Evolutionary conservation across 2,113 vertebrate genomes (phyloP).

Genomic region (Petaurus breviceps): DNA sequence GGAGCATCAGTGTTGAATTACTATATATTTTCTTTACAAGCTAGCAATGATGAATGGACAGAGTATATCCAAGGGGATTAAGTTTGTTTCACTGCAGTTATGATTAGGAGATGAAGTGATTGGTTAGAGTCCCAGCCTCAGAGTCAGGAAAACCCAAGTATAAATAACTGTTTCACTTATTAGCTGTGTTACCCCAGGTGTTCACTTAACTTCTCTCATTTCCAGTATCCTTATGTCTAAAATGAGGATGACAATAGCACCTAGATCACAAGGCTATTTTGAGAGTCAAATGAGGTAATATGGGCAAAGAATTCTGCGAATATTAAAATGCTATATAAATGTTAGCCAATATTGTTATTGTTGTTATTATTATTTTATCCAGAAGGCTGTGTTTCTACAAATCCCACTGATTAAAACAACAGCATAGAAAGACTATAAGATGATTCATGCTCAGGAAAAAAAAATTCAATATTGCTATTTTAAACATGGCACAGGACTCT

Average conservation of each 20-base stretch:
- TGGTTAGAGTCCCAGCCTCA: neutral
- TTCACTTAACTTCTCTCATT: neutral
- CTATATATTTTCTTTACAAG: neutral
- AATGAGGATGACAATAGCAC: neutral
- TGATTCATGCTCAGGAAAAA: neutral
- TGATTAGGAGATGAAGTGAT: neutral
- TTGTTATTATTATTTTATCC: neutral
- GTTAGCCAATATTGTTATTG: neutral
- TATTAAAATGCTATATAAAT: neutral
- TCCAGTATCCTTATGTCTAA: neutral
- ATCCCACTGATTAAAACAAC: neutral
- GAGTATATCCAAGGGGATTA: too few relatives aligned
- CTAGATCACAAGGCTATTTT: neutral
- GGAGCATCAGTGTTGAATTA: neutral
- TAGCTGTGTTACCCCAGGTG: neutral
- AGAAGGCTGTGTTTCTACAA: neutral
- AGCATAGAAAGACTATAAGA: neutral
- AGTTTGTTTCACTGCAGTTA: neutral
- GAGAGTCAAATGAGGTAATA: neutral
- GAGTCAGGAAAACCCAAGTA: neutral
- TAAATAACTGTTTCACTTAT: neutral
- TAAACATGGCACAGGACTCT: constrained; percentile 3
- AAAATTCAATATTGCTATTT: neutral
- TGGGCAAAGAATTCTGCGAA: neutral
- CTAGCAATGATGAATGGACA: neutral